Evolutionary conservation across 2,113 vertebrate genomes (phyloP).

Genomic region (Prionailurus viverrinus): DNA sequence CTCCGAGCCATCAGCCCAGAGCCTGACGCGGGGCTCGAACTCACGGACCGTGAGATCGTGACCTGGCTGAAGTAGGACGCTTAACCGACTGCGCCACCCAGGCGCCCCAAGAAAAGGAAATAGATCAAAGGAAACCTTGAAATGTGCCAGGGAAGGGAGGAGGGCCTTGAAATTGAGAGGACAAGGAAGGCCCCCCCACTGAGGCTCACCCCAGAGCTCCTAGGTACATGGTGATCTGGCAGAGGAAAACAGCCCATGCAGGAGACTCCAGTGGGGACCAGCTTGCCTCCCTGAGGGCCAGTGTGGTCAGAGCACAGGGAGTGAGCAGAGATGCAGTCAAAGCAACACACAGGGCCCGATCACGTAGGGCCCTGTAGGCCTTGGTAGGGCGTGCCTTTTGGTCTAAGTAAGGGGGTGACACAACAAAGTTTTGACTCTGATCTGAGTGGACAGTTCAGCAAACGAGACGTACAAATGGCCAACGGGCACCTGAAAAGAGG

Average conservation of each 20-base stretch:
- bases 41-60: no score
- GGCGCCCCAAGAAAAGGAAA: background rate
- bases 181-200: background rate
- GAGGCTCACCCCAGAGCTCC: background rate
- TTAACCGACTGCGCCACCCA: no score
- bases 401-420: background rate
- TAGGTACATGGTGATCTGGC: background rate
- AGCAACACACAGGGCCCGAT: accelerated
- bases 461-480: background rate
- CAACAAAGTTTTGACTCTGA: background rate
- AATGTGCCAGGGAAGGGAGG: no score
- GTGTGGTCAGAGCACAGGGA: background rate
- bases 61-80: no score
- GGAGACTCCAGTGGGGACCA: accelerated
- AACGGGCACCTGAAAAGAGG: background rate
- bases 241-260: background rate
- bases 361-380: accelerated
- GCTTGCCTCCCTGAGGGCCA: background rate
- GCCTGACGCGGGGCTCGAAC: no score
- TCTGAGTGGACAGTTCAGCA: background rate
- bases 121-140: background rate
- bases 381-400: background rate
- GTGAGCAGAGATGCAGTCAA: no score
- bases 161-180: background rate
- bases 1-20: no score